phyloP scores from a whole-genome alignment of 1,140 invertebrate species.

The Drosophila albomicans region DNA sequence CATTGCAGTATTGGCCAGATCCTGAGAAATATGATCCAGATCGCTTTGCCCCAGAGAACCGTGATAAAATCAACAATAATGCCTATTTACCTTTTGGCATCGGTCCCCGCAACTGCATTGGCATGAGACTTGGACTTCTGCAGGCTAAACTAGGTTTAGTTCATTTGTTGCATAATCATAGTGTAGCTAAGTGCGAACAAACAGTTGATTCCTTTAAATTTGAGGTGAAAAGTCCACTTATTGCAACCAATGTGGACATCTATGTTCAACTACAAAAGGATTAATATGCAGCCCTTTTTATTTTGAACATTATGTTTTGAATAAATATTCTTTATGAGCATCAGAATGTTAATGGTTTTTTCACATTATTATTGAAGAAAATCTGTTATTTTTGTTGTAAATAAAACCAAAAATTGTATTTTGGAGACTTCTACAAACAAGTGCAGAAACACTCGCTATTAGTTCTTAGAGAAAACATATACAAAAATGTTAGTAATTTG shows the following conservation, averaged over 20 bases:
- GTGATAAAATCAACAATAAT: constrained; percentile 86
- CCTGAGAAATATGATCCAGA: constrained; percentile 89
- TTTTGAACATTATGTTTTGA: too few relatives aligned
- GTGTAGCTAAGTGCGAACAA: constrained; percentile 45
- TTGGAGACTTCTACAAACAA: too few relatives aligned
- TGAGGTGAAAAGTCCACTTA: not conserved
- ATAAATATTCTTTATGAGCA: too few relatives aligned
- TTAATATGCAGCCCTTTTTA: not conserved
- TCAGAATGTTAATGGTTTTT: too few relatives aligned
- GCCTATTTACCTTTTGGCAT: constrained; percentile 89
- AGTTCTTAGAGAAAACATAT: too few relatives aligned
- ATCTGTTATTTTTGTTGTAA: too few relatives aligned
- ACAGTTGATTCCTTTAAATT: constrained; percentile 42
- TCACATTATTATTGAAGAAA: too few relatives aligned
- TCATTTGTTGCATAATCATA: constrained; percentile 61
- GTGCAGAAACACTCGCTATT: too few relatives aligned
- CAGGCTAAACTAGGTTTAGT: constrained; percentile 66
- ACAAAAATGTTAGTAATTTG: too few relatives aligned
- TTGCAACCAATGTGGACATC: constrained; percentile 37
- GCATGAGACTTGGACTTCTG: constrained; percentile 85
- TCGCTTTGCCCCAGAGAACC: constrained; percentile 86
- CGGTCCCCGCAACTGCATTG: constrained; percentile 91
- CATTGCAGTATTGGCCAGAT: constrained; percentile 87
- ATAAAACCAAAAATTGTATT: too few relatives aligned
- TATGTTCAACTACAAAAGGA: constrained; percentile 31